phyloP scores from a whole-genome alignment of 2,797 vertebrate species.

The Gadopsis marmoratus region DNA sequence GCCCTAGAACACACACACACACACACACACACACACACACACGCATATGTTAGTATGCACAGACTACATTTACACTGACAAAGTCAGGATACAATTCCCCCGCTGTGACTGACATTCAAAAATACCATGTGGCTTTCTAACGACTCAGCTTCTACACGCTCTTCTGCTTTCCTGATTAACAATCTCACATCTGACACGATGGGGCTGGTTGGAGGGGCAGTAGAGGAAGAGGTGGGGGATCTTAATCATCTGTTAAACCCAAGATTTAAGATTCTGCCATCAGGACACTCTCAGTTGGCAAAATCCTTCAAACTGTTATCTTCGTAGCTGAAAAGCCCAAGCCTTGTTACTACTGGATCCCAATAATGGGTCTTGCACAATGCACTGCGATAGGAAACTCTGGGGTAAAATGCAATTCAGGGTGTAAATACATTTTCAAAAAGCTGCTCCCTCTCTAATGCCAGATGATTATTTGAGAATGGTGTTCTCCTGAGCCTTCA shows the following conservation, averaged over 20 bases:
- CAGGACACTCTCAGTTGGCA: constrained; percentile 13
- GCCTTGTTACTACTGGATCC: constrained; percentile 44
- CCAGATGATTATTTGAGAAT: constrained; percentile 63
- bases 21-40: constrained; percentile 1
- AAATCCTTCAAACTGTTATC: constrained; percentile 35
- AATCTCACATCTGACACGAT: constrained; percentile 1
- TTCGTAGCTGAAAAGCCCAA: constrained; percentile 41
- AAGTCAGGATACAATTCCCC: neutral
- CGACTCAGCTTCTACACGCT: neutral
- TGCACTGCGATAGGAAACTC: constrained; percentile 42
- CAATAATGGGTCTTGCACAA: constrained; percentile 37
- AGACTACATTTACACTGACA: neutral
- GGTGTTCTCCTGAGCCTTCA: constrained; percentile 60
- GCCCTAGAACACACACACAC: neutral
- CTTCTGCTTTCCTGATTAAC: constrained; percentile 12
- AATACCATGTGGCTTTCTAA: neutral
- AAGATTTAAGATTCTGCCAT: constrained; percentile 33
- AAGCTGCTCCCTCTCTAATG: constrained; percentile 52
- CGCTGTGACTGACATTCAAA: constrained; percentile 17
- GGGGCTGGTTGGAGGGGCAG: constrained; percentile 3
- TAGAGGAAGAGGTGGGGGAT: constrained; percentile 6
- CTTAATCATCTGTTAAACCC: constrained; percentile 29
- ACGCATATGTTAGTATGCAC: neutral
- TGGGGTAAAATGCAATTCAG: constrained; percentile 53
- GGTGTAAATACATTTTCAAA: constrained; percentile 64